phyloP scores from a whole-genome alignment of 2,888 invertebrate species.

The Hedya salicella region DNA sequence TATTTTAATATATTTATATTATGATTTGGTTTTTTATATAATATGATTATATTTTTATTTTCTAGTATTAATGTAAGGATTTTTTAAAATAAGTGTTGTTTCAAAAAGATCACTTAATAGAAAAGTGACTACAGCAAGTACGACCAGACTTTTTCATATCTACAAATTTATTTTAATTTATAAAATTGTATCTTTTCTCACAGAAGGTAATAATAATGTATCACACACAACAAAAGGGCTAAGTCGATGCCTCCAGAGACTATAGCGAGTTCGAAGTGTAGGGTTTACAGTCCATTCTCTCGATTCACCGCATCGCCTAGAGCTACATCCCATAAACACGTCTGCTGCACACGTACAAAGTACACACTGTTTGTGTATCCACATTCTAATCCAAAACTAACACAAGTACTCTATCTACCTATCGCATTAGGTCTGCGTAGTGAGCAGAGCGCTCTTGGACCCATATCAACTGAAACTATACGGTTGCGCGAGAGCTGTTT shows the following conservation, averaged over 20 bases:
- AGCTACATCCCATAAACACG: conserved; percentile 42
- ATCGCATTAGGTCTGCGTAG: conserved; percentile 22
- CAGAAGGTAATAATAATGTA: not conserved
- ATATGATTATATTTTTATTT: too few relatives aligned
- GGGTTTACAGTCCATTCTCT: conserved; percentile 46
- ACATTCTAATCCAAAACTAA: conserved; percentile 43
- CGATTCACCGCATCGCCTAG: conserved; percentile 55
- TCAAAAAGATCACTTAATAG: too few relatives aligned
- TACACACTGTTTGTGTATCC: conserved; percentile 41
- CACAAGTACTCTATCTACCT: conserved; percentile 32
- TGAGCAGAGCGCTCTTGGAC: conserved; percentile 19
- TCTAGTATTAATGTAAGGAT: too few relatives aligned
- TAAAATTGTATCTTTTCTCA: too few relatives aligned
- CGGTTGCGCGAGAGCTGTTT: not conserved
- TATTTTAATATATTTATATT: too few relatives aligned
- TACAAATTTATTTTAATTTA: too few relatives aligned
- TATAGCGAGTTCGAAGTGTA: conserved; percentile 3
- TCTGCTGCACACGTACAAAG: conserved; percentile 34
- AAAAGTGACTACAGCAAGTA: too few relatives aligned
- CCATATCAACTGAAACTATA: conserved; percentile 10
- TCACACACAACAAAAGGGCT: not conserved
- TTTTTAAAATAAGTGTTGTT: too few relatives aligned
- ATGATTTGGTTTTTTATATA: too few relatives aligned
- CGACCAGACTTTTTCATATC: too few relatives aligned
- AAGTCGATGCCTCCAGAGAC: not conserved